Evolutionary conservation across 2,113 vertebrate genomes (phyloP), one percentile per base, ranked within the genome.

Genomic region (Trichechus manatus): DNA sequence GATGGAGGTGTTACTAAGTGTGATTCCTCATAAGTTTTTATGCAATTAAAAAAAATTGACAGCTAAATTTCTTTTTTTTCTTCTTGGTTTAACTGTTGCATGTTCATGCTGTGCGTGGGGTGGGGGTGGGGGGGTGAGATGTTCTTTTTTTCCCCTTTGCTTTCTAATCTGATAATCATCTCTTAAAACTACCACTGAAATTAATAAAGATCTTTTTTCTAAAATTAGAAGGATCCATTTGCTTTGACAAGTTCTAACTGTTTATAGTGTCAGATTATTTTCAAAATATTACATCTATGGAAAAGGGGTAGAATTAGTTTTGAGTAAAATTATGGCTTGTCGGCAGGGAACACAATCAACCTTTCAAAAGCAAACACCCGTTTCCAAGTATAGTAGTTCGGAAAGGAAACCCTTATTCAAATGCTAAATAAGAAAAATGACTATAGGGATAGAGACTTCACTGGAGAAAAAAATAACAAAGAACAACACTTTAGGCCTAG

Each of bases 231-330:
- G 96, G 94, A 97, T 98, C 93, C 98, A 84, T 98, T 98, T 98
- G 94, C 96, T 98, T 97, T 98, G 97, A 98, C 96, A 98, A 96
- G 89, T 93, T 92, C 66, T 79, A 97, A 97, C 95, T 94, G 74
- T 97, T 98, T 98, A 78, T 97, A 94, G 88, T 78, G 50, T 97
- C 98, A 97, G 95, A 96, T 98, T 98, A 97, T 97, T 98, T 98
- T 98, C 3, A 84, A 98, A 97, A 96, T 97, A 98, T 98, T 98
- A 87, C 93, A 98, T 96, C 97, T 96, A 64, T 93, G 97, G 86
- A 92, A 98, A 96, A 96, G 87, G 79, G 50, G 39, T 93, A 98
- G 93, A 96, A 98, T 98, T 97, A 98, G 59, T 88, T 98, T 98
- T 97, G 78, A 90, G 97, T 68, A 97, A 98, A 98, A 96, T 97